phyloP scores from a whole-genome alignment of 2,888 invertebrate species.

The Meloe dianella region DNA sequence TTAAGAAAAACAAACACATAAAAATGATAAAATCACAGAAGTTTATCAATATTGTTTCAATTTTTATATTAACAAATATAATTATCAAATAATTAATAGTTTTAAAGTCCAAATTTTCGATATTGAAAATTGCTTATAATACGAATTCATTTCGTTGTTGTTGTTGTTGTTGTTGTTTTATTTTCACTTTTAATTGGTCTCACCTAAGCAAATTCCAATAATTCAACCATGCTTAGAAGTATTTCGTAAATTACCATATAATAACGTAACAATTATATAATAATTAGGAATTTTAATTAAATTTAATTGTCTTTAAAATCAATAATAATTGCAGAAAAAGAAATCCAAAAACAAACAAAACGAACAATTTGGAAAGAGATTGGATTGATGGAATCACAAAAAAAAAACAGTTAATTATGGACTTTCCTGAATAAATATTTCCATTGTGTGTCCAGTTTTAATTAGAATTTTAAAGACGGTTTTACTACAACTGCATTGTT shows the following conservation, averaged over 20 bases:
- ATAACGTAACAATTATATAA: background rate
- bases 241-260: background rate
- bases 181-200: background rate
- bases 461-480: background rate
- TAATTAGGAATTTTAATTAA: background rate
- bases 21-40: background rate
- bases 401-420: background rate
- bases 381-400: background rate
- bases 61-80: background rate
- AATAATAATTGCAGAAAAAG: background rate
- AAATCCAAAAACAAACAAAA: background rate
- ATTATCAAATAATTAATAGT: background rate
- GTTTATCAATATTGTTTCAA: background rate
- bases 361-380: background rate
- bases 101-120: background rate
- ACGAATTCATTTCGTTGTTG: background rate
- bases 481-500: background rate
- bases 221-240: slow-evolving; percentile 1
- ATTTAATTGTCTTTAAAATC: background rate
- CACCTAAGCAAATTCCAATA: slow-evolving; percentile 6
- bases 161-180: background rate
- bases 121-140: background rate
- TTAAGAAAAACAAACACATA: background rate
- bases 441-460: background rate
- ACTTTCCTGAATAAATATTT: slow-evolving; percentile 5